Evolutionary conservation across 30 jellyfish, hydroid and myxozoan genomes (phyloP), one percentile per base, ranked within the genome.

Genomic region (Pelagia noctiluca): DNA sequence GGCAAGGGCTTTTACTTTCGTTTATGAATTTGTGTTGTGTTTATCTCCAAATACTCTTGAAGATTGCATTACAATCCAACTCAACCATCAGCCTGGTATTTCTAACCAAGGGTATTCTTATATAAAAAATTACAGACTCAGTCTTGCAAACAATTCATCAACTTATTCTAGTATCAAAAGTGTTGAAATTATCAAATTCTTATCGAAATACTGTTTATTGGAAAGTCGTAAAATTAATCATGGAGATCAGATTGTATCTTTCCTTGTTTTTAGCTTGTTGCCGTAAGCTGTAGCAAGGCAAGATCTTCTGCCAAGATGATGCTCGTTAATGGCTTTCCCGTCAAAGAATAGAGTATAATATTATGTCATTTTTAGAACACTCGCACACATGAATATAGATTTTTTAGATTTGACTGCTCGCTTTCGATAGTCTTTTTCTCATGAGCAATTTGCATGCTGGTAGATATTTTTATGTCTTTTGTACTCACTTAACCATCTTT

Each of bases 301-400:
- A 88, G 88, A 36, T 50, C 94, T 8, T 71, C 92, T 26, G 90
- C 97, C 31, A 84, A 85, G 63, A 84, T 84, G 89, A 57, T 77
- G 19, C 42, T 90, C 13, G 35, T 71, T 12, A 90, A 90, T 69
- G 98, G 98, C 80, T 28, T 83, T 50, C 98, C 96, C 26, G 18
- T 67, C 46, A 46, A 46, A 23, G 91, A 91, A 60, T 67, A 49
- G n/a, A n/a, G 10, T 75, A 49, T 48, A 3, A 25, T 33, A 2
- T 69, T 22, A 12, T n/a, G n/a, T n/a, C n/a, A n/a, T n/a, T 28
- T 61, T 12, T 61, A 11, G 74, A 47, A n/a, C n/a, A n/a, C n/a
- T n/a, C n/a, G n/a, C n/a, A n/a, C n/a, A n/a, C n/a, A n/a, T n/a
- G n/a, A n/a, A n/a, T n/a, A n/a, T n/a, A n/a, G n/a, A n/a, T n/a